phyloP scores from a whole-genome alignment of 1,140 invertebrate genomes.

The Apis cerana region DNA sequence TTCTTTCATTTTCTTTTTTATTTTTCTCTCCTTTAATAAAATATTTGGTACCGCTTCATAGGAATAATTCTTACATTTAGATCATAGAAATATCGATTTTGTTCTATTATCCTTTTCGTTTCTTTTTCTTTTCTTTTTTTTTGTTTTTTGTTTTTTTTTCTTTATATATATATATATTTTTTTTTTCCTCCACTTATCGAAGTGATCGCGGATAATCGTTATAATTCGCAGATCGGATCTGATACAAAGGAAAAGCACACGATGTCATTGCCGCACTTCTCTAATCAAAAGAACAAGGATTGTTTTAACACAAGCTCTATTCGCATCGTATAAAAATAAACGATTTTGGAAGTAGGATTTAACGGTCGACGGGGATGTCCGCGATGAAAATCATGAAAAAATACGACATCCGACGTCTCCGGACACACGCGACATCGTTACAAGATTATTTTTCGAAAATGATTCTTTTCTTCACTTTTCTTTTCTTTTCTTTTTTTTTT shows the following conservation, averaged over 20 bases:
- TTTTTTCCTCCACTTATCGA: slow-evolving; percentile 6
- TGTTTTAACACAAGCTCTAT: slow-evolving; percentile 41
- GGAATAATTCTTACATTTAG: slow-evolving; percentile 52
- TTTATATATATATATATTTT: too few relatives aligned
- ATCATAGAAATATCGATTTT: slow-evolving; percentile 33
- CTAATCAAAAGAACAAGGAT: slow-evolving; percentile 63
- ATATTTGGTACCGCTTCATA: slow-evolving; percentile 75
- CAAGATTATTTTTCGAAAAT: slow-evolving; percentile 45
- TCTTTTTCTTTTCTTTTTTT: slow-evolving; percentile 19
- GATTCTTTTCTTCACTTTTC: background rate
- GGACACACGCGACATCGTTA: slow-evolving; percentile 34
- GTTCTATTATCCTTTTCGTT: background rate
- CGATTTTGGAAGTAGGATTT: slow-evolving; percentile 72
- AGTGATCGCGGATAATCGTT: slow-evolving; percentile 32
- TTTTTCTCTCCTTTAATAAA: slow-evolving; percentile 60
- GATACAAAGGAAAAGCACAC: slow-evolving; percentile 62
- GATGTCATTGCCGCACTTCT: slow-evolving; percentile 45
- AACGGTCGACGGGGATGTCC: slow-evolving; percentile 51
- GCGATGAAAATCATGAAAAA: slow-evolving; percentile 36
- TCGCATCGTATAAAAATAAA: slow-evolving; percentile 78
- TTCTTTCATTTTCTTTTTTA: too few relatives aligned
- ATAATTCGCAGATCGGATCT: slow-evolving; percentile 46
- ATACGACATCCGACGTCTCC: slow-evolving; percentile 42
- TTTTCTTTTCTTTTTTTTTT: background rate
- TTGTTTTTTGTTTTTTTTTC: background rate